Base-by-base conservation (phyloP, 2,113 vertebrate genomes). In the Zosterops hypoxanthus region DNA sequence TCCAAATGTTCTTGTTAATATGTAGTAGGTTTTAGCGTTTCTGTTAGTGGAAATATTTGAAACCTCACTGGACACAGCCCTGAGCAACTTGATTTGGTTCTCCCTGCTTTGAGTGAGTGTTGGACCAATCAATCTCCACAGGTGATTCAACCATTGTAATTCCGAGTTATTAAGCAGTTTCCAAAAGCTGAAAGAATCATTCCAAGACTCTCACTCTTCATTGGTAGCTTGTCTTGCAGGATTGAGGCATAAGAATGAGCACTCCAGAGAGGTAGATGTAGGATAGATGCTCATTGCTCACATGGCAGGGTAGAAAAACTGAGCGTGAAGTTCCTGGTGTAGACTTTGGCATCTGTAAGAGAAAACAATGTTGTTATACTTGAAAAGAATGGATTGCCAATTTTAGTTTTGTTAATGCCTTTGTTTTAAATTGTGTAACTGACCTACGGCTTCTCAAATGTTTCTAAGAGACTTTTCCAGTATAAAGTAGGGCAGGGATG, bases 121-220 rank as follows among this genome's bases (percentile, higher is more conserved):
- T 80, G 39, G 33, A 39, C 29, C 20, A 33, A 8, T 39, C 2
- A 2, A 0, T 60, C 18, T 78, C 33, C 47, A 22, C 9, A 33
- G 41, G 3, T 88, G 11, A 24, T 63, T 88, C 18, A 56, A 6
- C 34, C 1, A 0, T 26, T 0, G 0, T 34, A 26, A 26, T 61
- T 80, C 29, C 2, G 2, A 77, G 46, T 7, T 18, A 22, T 42
- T 49, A 20, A 66, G 1, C 6, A 50, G 16, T 59, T 96, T 66
- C 34, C 46, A 61, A 22, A 86, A 81, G 12, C 8, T 46, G 65
- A 64, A 91, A 46, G 17, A 60, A 28, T 60, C 3, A 26, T 87
- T 92, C 55, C 33, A 69, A 72, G 18, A n/a, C 17, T 5, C 12
- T 77, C 9, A 2, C 4, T 73, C 42, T 70, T 76, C 50, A 3